Conservation (phyloP, 2,888 invertebrate species). For the Limenitis camilla region DNA sequence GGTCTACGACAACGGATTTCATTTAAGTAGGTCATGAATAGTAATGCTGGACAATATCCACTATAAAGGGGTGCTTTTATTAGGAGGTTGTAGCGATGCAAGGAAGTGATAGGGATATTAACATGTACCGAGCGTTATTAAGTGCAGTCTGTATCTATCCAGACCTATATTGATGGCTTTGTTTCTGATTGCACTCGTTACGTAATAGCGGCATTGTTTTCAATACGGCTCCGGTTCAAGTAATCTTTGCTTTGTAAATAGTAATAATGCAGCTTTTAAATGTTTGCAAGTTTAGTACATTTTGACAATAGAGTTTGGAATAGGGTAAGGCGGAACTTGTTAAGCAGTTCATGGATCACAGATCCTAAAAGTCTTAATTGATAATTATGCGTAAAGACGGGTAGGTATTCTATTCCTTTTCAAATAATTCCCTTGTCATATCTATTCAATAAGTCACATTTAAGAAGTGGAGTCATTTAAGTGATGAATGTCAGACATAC, state of each 20-base stretch:
- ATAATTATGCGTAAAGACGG: too few relatives aligned
- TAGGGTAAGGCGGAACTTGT: background rate
- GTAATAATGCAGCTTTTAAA: background rate
- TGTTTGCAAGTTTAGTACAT: background rate
- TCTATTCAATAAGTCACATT: too few relatives aligned
- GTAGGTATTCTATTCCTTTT: too few relatives aligned
- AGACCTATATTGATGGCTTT: background rate
- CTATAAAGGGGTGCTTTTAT: slow-evolving; percentile 23
- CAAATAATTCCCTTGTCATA: too few relatives aligned
- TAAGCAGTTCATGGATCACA: too few relatives aligned
- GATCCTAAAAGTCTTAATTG: too few relatives aligned
- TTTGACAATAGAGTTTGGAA: background rate
- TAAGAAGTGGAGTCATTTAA: too few relatives aligned
- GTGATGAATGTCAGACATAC: too few relatives aligned
- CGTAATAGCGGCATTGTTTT: background rate
- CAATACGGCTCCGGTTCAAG: too few relatives aligned
- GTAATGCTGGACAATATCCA: too few relatives aligned
- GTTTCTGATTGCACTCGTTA: background rate
- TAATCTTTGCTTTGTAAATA: background rate
- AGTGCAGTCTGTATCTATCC: background rate
- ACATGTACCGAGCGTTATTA: background rate
- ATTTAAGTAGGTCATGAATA: too few relatives aligned
- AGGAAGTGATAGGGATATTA: slow-evolving; percentile 8
- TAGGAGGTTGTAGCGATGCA: slow-evolving; percentile 13
- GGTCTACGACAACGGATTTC: too few relatives aligned